Conservation (phyloP, 2,888 invertebrate species). For the Amphipoea oculea region DNA sequence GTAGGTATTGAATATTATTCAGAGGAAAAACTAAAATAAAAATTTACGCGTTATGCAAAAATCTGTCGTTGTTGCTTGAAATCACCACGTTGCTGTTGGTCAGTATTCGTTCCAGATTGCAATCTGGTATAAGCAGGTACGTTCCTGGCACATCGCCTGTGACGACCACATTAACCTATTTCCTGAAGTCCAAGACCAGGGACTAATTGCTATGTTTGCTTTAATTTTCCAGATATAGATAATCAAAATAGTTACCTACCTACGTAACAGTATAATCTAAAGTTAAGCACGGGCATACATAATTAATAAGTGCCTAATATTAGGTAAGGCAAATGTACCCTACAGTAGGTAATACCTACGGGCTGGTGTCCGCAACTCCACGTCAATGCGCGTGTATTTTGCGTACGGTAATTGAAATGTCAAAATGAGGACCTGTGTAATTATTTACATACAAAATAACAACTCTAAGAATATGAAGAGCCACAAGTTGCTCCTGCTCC, state of each 20-base stretch:
- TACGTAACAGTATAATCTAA: not conserved
- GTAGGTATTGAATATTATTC: not conserved
- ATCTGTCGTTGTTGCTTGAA: not conserved
- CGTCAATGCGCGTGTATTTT: not conserved
- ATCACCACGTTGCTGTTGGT: not conserved
- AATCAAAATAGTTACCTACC: not conserved
- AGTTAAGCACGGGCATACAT: not conserved
- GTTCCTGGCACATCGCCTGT: slow-evolving; percentile 29
- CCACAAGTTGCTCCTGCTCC: not conserved
- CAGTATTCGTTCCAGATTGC: slow-evolving; percentile 17
- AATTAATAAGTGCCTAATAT: not conserved
- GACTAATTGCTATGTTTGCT: slow-evolving; percentile 22
- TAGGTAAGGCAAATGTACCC: not conserved
- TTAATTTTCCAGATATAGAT: slow-evolving; percentile 1
- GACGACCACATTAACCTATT: slow-evolving; percentile 34
- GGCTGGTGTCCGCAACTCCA: not conserved
- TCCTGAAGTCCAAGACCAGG: slow-evolving; percentile 3
- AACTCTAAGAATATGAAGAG: not conserved
- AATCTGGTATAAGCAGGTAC: slow-evolving; percentile 12
- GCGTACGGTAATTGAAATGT: not conserved
- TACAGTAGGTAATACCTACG: too few species aligned
- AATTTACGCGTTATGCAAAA: not conserved
- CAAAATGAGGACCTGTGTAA: not conserved
- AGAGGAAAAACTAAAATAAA: not conserved
- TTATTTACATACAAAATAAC: not conserved